Base-by-base conservation (phyloP, 2,888 invertebrate genomes). In the Mimas tiliae region DNA sequence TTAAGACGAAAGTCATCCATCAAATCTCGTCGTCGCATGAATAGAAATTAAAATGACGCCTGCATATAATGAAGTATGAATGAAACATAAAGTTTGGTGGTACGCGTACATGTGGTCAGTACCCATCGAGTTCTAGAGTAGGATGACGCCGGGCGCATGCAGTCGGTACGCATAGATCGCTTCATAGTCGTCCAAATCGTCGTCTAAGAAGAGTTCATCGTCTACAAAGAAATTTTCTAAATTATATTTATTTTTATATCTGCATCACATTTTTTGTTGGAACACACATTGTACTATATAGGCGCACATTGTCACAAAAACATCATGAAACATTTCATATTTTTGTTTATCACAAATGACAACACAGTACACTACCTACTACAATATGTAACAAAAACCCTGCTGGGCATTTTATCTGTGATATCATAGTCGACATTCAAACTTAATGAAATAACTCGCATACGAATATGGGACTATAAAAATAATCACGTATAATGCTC, bases 191-290 rank as follows among this genome's bases (percentile, higher is more conserved):
- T 87, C 84, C 38, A 86, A 69, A 6, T 88, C 89, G 6, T 89
- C 86, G 11, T 87, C 88, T 68, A 88, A 68, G 64, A 82, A 87
- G 50, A 84, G 62, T 42, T 89, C 90, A 45, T 91, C 90, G 65
- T 88, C 90, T 87, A 66, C 34, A 72, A 67, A 58, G 33, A 55
- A 34, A 33, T 50, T 19, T 16, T 48, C n/a, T 27, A 6, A 52
- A 52, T 52, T 52, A 52, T 38, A 9, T 58, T 16, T 38, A 42
- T 3, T 38, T 58, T 42, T 8, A 16, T 38, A 14, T 33, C 33
- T 42, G 12, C 19, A 55, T 6, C 42, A 58, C 19, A 19, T 19
- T 1, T 50, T 50, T 50, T 19, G n/a, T 19, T 19, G 2, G 2
- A 6, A 50, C 19, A 19, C 14, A 16, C 8, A 16, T 16, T 16